Base-by-base conservation (phyloP, 2,113 vertebrate species). In the Semicossyphus pulcher region DNA sequence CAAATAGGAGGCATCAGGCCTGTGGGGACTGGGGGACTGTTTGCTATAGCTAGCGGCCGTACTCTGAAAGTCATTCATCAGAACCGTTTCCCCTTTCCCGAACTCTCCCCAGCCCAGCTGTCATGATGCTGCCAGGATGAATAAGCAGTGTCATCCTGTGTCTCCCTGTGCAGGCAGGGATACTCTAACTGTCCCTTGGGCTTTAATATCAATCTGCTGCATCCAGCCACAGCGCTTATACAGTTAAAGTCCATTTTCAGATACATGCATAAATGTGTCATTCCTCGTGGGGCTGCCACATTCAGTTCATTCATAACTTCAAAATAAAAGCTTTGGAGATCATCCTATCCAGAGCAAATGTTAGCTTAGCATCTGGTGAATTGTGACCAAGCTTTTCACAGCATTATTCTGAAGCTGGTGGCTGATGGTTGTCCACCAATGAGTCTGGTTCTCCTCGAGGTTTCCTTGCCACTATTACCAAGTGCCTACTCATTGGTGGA, bases 11-110 rank as follows among this genome's bases (percentile, higher is more conserved):
- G 75, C 56, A 67, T 76, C 56, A n/a, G 57, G 66, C 81, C 82
- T 28, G 49, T 36, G 48, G 84, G 80, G 72, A 83, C 68, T 42
- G 8, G 47, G 83, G 65, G 60, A 51, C 73, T 76, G 85, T 86
- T 89, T 81, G 79, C 81, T 70, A 39, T 72, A 86, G 81, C 87
- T 77, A 49, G 73, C 45, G 37, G 82, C 72, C 42, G 5, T 47
- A 52, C 73, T 85, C 81, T 84, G 59, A 86, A 84, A 88, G 83
- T 84, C 78, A 86, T 90, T 90, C 76, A 86, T 92, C 91, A 90
- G 70, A 76, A 86, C 48, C 72, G 20, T 82, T 75, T 84, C 69
- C 60, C 70, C 52, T 62, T 81, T 64, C 69, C 69, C 54, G 59
- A 84, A 76, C 29, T 65, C 73, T 72, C 44, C 32, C 48, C 60